Percentiles rank a stretch among this genome's conserved stretches.
Conservation (phyloP, 2,113 vertebrate species). For the Enhydra lutris region DNA sequence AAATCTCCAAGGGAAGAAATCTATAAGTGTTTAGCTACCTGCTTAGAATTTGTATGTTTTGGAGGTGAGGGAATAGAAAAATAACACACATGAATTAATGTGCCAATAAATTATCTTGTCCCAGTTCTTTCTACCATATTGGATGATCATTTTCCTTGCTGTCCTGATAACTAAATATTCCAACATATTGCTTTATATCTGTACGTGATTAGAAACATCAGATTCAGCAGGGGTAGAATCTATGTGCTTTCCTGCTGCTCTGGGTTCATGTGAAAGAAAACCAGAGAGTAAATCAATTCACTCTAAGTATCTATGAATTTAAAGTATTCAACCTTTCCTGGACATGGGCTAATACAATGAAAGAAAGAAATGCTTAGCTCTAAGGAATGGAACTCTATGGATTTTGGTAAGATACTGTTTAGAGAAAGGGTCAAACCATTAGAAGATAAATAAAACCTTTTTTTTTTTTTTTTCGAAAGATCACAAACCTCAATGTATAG, state of each 20-base stretch:
- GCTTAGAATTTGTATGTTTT: conserved; percentile 22
- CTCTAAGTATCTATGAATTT: neutral
- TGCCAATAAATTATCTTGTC: conserved; percentile 1
- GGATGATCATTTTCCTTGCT: neutral
- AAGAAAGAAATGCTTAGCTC: neutral
- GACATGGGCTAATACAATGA: neutral
- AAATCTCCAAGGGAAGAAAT: neutral
- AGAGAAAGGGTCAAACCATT: neutral
- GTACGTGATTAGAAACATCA: conserved; percentile 15
- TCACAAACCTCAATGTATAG: neutral
- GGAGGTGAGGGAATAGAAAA: neutral
- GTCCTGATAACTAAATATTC: conserved; percentile 32
- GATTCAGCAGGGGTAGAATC: neutral
- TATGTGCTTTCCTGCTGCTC: conserved; percentile 17
- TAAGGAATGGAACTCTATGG: neutral
- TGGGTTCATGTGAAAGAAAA: conserved; percentile 32
- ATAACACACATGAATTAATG: conserved; percentile 16
- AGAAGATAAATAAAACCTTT: neutral
- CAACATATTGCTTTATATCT: conserved; percentile 23
- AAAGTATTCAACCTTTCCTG: neutral
- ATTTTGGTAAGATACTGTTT: neutral
- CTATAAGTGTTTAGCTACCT: neutral
- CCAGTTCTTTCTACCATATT: neutral
- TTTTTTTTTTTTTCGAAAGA: neutral
- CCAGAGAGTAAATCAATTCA: conserved; percentile 35